These are phyloP conservation scores for Druon quercuslanigerum DNA, from an alignment of 1,140 invertebrate species.

Conservation along the genomic window DNA sequence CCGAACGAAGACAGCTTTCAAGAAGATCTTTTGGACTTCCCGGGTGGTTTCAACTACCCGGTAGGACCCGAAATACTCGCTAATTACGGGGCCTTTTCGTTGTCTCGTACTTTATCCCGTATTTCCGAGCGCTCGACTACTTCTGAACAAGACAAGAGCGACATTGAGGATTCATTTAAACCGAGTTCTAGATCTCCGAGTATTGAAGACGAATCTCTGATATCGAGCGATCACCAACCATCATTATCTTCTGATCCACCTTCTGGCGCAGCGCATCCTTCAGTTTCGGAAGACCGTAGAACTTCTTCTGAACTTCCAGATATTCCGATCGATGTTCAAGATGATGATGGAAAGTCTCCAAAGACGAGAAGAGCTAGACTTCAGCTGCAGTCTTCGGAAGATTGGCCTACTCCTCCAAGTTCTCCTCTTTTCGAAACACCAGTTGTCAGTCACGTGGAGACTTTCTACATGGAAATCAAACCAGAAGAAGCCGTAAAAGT, in stretches of 20 bases:
- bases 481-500: slow-evolving; percentile 84
- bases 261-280: slow-evolving; percentile 69
- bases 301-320: slow-evolving; percentile 89
- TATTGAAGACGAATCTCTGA: slow-evolving; percentile 87
- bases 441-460: slow-evolving; percentile 87
- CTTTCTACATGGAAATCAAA: slow-evolving; percentile 87
- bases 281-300: slow-evolving; percentile 84
- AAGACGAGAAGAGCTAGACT: slow-evolving; percentile 67
- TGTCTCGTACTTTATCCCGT: slow-evolving; percentile 85
- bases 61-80: slow-evolving; percentile 82
- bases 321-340: slow-evolving; percentile 82
- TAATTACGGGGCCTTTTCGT: slow-evolving; percentile 82
- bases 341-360: slow-evolving; percentile 74
- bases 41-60: slow-evolving; percentile 83
- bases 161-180: slow-evolving; percentile 90
- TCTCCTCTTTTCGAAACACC: slow-evolving; percentile 80
- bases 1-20: slow-evolving; percentile 81
- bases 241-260: slow-evolving; percentile 89
- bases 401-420: slow-evolving; percentile 87
- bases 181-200: slow-evolving; percentile 87
- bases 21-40: slow-evolving; percentile 85
- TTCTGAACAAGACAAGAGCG: slow-evolving; percentile 86
- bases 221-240: slow-evolving; percentile 89
- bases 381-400: slow-evolving; percentile 80
- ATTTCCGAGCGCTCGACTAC: slow-evolving; percentile 92